These are phyloP conservation scores for Yoshiicerus persimilis DNA, from an alignment of 1,140 invertebrate species.

Conservation along the genomic window DNA sequence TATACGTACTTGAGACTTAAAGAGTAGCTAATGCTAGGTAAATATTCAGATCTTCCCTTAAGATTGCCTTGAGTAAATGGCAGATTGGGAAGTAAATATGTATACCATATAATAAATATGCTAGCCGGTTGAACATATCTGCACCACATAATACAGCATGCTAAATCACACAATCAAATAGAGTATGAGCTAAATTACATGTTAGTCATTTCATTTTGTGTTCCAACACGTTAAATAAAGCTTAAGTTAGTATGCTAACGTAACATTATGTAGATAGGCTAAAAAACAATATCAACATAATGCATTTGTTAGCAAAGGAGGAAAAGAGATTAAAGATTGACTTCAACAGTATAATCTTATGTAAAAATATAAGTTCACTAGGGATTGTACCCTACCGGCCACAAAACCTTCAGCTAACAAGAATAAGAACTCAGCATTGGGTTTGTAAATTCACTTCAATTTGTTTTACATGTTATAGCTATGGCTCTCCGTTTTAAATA, in stretches of 20 bases:
- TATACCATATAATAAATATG: not conserved
- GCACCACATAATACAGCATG: not conserved
- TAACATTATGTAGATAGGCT: conserved; percentile 10
- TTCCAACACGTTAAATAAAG: conserved; percentile 21
- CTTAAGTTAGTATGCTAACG: conserved; percentile 3
- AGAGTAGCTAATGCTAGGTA: not conserved
- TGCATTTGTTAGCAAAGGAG: not conserved
- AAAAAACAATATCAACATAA: conserved; percentile 11
- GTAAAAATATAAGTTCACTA: not conserved
- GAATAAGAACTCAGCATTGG: not conserved
- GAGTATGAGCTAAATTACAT: conserved; percentile 4
- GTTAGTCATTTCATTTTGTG: conserved; percentile 18
- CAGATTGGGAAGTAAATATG: not conserved
- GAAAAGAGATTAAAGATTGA: not conserved
- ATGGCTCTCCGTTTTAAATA: not conserved
- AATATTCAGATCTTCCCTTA: not conserved
- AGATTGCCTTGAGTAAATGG: not conserved
- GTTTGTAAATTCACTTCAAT: not conserved
- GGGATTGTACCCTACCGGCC: not conserved
- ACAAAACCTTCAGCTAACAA: not conserved
- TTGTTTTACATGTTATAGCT: not conserved
- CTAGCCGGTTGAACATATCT: not conserved
- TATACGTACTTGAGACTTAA: not conserved
- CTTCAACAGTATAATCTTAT: not conserved
- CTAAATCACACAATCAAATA: conserved; percentile 18